Conservation (phyloP, 2,888 invertebrate species). For the Physocephala rufipes region DNA sequence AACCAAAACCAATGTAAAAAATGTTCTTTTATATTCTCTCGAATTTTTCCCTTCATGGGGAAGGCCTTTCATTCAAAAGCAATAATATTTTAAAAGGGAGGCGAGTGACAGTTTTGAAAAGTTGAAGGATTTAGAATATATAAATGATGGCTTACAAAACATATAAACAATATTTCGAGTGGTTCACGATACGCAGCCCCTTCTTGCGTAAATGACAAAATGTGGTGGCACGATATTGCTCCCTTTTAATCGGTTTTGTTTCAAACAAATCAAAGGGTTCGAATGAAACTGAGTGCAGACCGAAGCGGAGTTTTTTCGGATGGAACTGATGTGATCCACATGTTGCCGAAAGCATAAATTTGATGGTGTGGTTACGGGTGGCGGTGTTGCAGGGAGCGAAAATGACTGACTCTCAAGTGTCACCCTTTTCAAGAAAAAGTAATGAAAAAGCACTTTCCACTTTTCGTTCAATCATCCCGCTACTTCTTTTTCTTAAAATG, state of each 20-base stretch:
- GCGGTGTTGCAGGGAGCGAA: no score
- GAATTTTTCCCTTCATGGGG: no score
- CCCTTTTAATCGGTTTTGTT: no score
- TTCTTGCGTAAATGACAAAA: neutral
- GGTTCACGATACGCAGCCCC: no score
- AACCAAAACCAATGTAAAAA: neutral
- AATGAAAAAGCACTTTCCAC: no score
- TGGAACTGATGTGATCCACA: neutral
- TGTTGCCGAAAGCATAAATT: no score
- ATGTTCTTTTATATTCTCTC: no score
- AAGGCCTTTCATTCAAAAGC: neutral
- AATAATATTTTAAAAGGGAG: neutral
- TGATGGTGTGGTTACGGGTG: neutral
- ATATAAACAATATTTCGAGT: no score
- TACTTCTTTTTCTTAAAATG: neutral
- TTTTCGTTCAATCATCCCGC: neutral
- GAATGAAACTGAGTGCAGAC: conserved; percentile 1
- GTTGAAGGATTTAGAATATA: no score
- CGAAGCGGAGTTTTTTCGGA: neutral
- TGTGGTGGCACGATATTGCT: neutral
- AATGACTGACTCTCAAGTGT: neutral
- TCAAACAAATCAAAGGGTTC: neutral
- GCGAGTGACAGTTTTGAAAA: no score
- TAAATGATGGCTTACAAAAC: no score
- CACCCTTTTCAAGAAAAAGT: neutral